phyloP scores from a whole-genome alignment of 2,888 invertebrate genomes.

The Caenorhabditis doughertyi region DNA sequence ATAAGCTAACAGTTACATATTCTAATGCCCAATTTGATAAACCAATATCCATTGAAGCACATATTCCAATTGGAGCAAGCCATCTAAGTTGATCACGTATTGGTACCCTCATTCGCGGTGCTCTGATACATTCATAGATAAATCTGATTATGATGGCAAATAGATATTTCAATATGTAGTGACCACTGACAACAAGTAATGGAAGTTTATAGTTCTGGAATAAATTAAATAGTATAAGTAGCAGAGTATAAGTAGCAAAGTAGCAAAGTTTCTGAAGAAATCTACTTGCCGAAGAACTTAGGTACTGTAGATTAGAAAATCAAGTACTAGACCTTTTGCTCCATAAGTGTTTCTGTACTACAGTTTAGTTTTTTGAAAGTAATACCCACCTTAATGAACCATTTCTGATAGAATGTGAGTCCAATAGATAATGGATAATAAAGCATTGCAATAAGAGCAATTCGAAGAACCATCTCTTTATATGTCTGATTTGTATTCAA shows the following conservation, averaged over 20 bases:
- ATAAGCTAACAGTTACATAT: slow-evolving; percentile 94
- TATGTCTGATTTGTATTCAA: slow-evolving; percentile 31
- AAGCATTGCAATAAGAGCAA: slow-evolving; percentile 87
- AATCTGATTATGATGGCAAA: slow-evolving; percentile 87
- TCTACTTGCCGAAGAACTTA: slow-evolving; percentile 89
- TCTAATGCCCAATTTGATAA: slow-evolving; percentile 98
- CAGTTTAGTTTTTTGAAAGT: too few species aligned
- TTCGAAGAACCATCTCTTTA: slow-evolving; percentile 71
- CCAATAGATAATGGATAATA: slow-evolving; percentile 95
- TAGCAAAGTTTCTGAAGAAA: slow-evolving; percentile 12
- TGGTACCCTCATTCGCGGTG: slow-evolving; percentile 73
- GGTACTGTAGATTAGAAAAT: too few species aligned
- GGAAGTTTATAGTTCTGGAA: slow-evolving; percentile 92
- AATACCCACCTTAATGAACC: slow-evolving; percentile 89
- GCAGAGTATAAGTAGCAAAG: slow-evolving; percentile 84
- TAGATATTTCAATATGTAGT: slow-evolving; percentile 92
- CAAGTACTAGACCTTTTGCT: too few species aligned
- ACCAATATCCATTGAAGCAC: slow-evolving; percentile 94
- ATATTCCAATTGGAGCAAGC: slow-evolving; percentile 87
- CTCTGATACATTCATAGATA: slow-evolving; percentile 72
- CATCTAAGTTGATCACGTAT: slow-evolving; percentile 75
- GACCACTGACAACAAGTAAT: slow-evolving; percentile 92
- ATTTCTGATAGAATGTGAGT: slow-evolving; percentile 96
- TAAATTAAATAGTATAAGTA: slow-evolving; percentile 82
- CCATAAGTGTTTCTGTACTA: too few species aligned